phyloP scores from a whole-genome alignment of 2,888 invertebrate genomes.

The Thera obeliscata region DNA sequence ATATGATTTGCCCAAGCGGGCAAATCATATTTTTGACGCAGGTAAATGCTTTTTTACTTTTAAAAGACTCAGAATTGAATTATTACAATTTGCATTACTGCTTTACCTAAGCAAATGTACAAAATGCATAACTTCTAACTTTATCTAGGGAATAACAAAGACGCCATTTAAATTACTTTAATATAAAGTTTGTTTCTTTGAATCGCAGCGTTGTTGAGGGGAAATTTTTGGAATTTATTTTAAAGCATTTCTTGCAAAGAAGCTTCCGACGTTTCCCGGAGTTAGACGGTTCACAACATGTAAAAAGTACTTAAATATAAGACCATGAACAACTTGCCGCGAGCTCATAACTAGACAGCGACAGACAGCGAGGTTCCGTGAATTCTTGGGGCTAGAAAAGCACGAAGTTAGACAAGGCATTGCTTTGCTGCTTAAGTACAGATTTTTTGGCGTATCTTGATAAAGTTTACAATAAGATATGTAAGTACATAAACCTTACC shows the following conservation, averaged over 20 bases:
- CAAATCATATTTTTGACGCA: too few relatives aligned
- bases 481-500: not conserved
- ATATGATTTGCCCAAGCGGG: too few relatives aligned
- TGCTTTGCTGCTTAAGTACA: not conserved
- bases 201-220: conserved; percentile 70
- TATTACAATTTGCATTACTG: conserved; percentile 34
- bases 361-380: conserved; percentile 23
- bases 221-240: conserved; percentile 78
- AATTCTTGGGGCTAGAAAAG: conserved; percentile 4
- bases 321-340: conserved; percentile 49
- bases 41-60: not conserved
- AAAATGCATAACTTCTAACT: conserved; percentile 70
- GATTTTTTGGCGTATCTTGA: not conserved
- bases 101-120: conserved; percentile 51
- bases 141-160: conserved; percentile 68
- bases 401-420: conserved; percentile 1
- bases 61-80: not conserved
- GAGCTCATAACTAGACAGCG: conserved; percentile 39
- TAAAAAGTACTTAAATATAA: conserved; percentile 53
- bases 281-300: conserved; percentile 64
- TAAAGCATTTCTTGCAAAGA: conserved; percentile 74
- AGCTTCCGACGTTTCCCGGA: conserved; percentile 69
- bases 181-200: conserved; percentile 75
- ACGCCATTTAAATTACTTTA: conserved; percentile 76
- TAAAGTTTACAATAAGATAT: not conserved